A percentile compares a stretch with the other conserved stretches of the same genome.
Conservation (phyloP, 2,113 vertebrate species). For the Columba livia region DNA sequence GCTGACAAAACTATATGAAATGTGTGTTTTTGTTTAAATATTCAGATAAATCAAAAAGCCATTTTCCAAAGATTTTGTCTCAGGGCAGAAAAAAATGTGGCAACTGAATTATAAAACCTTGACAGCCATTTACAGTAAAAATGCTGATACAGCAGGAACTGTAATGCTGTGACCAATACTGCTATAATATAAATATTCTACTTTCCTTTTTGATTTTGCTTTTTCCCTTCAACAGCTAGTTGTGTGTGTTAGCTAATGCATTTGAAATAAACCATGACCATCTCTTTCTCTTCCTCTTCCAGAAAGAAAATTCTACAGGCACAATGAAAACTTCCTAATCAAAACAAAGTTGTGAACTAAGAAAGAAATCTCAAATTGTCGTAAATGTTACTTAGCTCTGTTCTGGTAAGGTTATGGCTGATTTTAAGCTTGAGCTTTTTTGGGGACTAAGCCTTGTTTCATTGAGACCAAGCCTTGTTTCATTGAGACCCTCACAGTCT, state of each 20-base stretch:
- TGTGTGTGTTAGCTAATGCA: background rate
- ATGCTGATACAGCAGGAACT: background rate
- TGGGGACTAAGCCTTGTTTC: background rate
- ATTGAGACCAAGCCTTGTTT: background rate
- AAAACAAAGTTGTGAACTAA: background rate
- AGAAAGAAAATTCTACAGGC: background rate
- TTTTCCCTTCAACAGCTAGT: background rate
- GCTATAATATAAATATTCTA: background rate
- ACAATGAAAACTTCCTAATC: background rate
- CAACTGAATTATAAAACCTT: background rate
- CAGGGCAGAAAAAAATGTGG: background rate
- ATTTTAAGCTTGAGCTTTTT: background rate
- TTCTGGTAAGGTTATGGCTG: background rate
- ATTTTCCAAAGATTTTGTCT: background rate
- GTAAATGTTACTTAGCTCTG: background rate
- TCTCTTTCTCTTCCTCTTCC: background rate
- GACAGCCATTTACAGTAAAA: background rate
- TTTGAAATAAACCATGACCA: background rate
- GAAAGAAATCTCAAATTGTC: background rate
- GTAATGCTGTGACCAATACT: background rate
- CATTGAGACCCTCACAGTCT: background rate
- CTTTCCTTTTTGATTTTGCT: background rate
- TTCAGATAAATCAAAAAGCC: background rate
- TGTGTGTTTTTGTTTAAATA: background rate
- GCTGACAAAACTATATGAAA: background rate